phyloP scores from a whole-genome alignment of 2,113 vertebrate species.

The Martes martes region DNA sequence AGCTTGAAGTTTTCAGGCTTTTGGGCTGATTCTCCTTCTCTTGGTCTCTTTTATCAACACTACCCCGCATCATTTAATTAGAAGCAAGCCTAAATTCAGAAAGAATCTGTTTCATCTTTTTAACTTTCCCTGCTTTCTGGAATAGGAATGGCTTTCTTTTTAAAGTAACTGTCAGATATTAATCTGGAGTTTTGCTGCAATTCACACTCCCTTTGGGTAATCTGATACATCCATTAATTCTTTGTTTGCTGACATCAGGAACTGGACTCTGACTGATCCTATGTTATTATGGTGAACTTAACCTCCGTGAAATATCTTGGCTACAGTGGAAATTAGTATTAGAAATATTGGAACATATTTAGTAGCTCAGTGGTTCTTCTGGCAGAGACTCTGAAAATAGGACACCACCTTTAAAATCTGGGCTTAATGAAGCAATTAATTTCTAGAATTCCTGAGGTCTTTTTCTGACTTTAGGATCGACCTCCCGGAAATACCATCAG shows the following conservation, averaged over 20 bases:
- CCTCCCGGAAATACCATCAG: neutral
- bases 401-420: neutral
- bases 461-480: neutral
- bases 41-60: neutral
- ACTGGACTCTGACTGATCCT: neutral
- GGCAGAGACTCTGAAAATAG: neutral
- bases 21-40: neutral
- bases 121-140: neutral
- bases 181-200: neutral
- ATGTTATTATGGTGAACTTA: neutral
- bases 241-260: neutral
- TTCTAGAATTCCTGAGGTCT: neutral
- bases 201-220: neutral
- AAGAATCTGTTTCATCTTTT: neutral
- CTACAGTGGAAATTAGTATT: neutral
- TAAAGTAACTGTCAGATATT: constrained; percentile 23
- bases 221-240: neutral
- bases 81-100: neutral
- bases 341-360: neutral
- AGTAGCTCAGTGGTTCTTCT: neutral
- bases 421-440: neutral
- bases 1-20: neutral
- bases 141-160: neutral
- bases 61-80: neutral
- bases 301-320: neutral